Base-by-base conservation (phyloP, 2,113 vertebrate genomes). In the Verasper variegatus region DNA sequence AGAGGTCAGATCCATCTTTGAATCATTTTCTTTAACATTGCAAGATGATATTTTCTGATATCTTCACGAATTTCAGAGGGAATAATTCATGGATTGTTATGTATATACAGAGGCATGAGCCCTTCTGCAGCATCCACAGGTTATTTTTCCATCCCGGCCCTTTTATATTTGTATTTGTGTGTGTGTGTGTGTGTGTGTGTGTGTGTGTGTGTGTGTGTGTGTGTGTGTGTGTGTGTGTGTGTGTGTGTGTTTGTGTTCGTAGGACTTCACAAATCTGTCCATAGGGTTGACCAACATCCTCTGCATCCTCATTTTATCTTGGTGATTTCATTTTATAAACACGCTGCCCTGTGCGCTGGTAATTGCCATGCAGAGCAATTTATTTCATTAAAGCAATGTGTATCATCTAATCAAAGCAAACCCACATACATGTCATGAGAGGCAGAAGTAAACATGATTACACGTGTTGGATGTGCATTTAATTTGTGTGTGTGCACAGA, bases 341-440 rank as follows among this genome's bases (percentile, higher is more conserved):
- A 59, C n/a, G 54, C 21, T 24, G 17, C 49, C 42, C 35, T 61
- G 52, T 23, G 56, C 17, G 24, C 20, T n/a, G 17, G 58, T 71
- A 76, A 79, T 64, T 75, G 51, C 40, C 54, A 64, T 81, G 75
- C 23, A 66, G 61, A 64, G n/a, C 27, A 56, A 71, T 79, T 71
- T 61, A 77, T 26, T 86, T 76, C 70, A 80, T 68, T 84, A 74
- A 64, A 81, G 64, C 76, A 57, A 20, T 20, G 59, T 68, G 68
- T 74, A 85, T 83, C 83, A 59, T 69, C 58, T 65, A 40, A 78
- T 74, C n/a, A 70, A 68, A 77, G 65, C 71, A 80, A 82, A 75
- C 69, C 40, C 60, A 65, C 54, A 27, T 21, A 47, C 55, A 69
- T 65, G 24, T 75, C 75, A 74, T 49, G 35, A 65, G 35, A 12